Evolutionary conservation across 2,113 vertebrate species (phyloP).

Genomic region (Microcebus ravelobensis): DNA sequence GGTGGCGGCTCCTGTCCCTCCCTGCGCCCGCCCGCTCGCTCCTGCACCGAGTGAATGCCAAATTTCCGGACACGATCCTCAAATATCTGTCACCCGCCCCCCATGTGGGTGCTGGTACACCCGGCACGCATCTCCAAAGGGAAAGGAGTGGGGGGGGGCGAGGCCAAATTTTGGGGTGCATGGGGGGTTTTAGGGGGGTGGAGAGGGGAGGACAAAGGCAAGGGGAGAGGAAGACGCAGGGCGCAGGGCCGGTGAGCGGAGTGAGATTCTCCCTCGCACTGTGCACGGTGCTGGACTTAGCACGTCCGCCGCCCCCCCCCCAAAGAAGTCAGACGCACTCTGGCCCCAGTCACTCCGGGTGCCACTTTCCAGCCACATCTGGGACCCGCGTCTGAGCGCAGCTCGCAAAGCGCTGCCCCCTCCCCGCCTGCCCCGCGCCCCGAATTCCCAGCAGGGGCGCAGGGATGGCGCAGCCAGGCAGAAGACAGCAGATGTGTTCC

Average conservation of each 20-base stretch:
- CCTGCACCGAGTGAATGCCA: fast-evolving
- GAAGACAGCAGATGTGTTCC: slow-evolving; percentile 11
- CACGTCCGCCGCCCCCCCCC: neutral
- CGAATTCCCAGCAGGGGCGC: neutral
- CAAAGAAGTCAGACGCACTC: slow-evolving; percentile 6
- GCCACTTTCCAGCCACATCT: neutral
- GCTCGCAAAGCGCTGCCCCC: neutral
- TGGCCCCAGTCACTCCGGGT: neutral
- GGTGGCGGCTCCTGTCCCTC: neutral
- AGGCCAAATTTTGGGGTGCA: neutral
- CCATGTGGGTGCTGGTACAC: neutral
- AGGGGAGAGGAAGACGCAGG: neutral
- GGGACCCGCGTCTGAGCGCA: neutral
- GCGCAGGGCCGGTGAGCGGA: neutral
- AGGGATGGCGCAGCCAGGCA: neutral
- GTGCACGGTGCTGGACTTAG: fast-evolving
- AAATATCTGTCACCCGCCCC: neutral
- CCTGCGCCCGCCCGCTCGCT: too few species aligned
- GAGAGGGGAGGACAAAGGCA: neutral
- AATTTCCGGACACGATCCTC: neutral
- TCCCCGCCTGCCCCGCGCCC: neutral
- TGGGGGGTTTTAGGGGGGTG: too few species aligned
- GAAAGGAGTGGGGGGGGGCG: neutral
- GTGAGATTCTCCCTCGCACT: neutral
- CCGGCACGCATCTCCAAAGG: neutral